These are phyloP conservation scores for Himantopus leucocephalus DNA, from an alignment of 2,113 vertebrate species.

Conservation along the genomic window DNA sequence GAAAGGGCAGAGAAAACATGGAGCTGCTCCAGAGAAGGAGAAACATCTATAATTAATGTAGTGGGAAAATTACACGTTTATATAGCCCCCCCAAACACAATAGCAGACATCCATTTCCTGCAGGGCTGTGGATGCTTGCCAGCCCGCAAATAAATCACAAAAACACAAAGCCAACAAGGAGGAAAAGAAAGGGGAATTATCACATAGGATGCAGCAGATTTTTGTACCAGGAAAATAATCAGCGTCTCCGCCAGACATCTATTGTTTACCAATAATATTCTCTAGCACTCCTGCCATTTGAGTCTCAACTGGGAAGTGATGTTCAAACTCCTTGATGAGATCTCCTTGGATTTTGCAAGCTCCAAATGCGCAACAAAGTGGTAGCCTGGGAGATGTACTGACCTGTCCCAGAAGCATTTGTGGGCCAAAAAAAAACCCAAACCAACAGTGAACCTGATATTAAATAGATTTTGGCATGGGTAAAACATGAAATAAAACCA, in stretches of 20 bases:
- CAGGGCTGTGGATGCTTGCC: not conserved
- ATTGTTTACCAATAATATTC: conserved; percentile 18
- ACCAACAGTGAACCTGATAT: not conserved
- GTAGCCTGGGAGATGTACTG: not conserved
- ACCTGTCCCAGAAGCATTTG: not conserved
- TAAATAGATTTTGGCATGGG: not conserved
- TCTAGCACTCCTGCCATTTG: not conserved
- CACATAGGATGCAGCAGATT: not conserved
- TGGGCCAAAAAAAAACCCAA: not conserved
- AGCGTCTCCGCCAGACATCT: not conserved
- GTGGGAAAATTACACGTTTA: conserved; percentile 5
- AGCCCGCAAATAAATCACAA: conserved; percentile 21
- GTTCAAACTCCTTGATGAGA: not conserved
- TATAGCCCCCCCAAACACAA: not conserved
- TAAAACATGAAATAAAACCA: not conserved
- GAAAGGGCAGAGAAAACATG: not conserved
- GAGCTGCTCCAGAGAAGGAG: not conserved
- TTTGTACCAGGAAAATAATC: conserved; percentile 32
- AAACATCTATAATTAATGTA: not conserved
- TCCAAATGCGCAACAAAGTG: not conserved
- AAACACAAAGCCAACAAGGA: not conserved
- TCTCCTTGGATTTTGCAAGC: not conserved
- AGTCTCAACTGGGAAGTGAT: not conserved
- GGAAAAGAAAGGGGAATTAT: conserved; percentile 25
- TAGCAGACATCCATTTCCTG: conserved; percentile 53